Base-by-base conservation (phyloP, 2,888 invertebrate species). In the Phlogophora meticulosa region DNA sequence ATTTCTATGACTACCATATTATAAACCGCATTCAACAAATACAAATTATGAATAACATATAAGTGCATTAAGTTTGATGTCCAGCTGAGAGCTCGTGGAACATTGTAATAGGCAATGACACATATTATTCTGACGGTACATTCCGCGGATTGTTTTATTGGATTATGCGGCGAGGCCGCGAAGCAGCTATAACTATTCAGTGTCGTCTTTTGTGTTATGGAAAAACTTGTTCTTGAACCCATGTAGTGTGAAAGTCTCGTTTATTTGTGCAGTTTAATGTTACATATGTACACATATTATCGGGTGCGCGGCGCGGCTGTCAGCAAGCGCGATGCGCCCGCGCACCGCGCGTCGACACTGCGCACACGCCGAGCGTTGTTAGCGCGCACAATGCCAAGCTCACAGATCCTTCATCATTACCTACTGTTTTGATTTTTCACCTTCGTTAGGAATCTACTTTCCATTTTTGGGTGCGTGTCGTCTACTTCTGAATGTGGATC, bases 271-370 rank as follows among this genome's bases (percentile, higher is more conserved):
- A 93, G 94, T 94, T 95, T 95, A 95, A 95, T 94, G 94, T 95
- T 95, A 95, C 95, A 95, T 95, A 95, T 95, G 95, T 95, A 95
- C 95, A 95, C 95, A 95, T 94, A 95, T 95, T 95, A 95, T 94
- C 93, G 92, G 88, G 88, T 88, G 88, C 86, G 89, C 91, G 82
- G 87, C 82, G 88, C 90, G 91, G 89, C 91, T 94, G 94, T 93
- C 94, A 93, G 87, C 91, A 78, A 85, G 85, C 67, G 59, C 70
- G 64, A 69, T 70, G 72, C 80, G 76, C 78, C 77, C 65, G 83
- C 76, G 79, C 83, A 79, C 71, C 63, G 52, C 73, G 57, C 49
- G 36, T 40, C 83, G 86, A 78, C 80, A 76, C 86, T 84, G 87
- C 85, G 84, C 85, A 78, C 78, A 73, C 76, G 75, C 80, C 78